These are phyloP conservation scores for Aurelia sp. DNA, from an alignment of 30 jellyfish, hydroid and myxozoan genomes.

Conservation along the genomic window DNA sequence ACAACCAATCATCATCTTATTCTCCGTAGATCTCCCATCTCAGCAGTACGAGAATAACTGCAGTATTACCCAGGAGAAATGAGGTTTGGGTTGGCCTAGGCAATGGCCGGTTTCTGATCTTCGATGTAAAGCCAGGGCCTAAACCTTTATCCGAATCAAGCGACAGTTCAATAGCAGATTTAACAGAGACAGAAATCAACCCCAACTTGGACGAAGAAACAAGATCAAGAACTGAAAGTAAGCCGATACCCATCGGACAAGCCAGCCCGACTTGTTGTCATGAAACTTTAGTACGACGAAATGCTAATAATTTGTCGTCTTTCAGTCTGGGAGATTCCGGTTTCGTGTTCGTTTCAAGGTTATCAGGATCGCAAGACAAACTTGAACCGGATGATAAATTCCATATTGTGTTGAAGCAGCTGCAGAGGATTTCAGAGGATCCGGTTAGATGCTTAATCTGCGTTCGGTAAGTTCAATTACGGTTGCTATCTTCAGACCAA, in stretches of 20 bases:
- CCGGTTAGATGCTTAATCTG: conserved; percentile 76
- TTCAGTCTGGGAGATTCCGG: conserved; percentile 76
- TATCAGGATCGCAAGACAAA: conserved; percentile 49
- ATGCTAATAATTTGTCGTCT: conserved; percentile 22
- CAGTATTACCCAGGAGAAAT: conserved; percentile 66
- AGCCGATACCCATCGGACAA: conserved; percentile 42
- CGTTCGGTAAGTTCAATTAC: conserved; percentile 59
- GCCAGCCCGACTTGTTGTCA: conserved; percentile 79
- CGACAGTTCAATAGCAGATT: conserved; percentile 7
- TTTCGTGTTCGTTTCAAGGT: conserved; percentile 65
- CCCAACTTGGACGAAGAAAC: conserved; percentile 31
- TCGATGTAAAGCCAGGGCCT: conserved; percentile 69
- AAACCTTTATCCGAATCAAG: conserved; percentile 50
- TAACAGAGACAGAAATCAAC: not conserved
- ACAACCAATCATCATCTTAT: too few relatives aligned
- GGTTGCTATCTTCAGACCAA: not conserved
- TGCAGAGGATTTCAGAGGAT: conserved; percentile 89
- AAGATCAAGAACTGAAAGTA: conserved; percentile 21
- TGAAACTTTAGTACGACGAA: conserved; percentile 60
- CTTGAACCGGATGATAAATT: conserved; percentile 47
- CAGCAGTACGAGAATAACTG: conserved; percentile 81
- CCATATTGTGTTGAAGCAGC: conserved; percentile 83
- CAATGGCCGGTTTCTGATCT: conserved; percentile 90
- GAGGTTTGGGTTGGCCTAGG: conserved; percentile 98
- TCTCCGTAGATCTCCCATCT: conserved; percentile 57